These are phyloP conservation scores for Drosophila fungiperda DNA, from an alignment of 2,888 invertebrate genomes.

Conservation along the genomic window DNA sequence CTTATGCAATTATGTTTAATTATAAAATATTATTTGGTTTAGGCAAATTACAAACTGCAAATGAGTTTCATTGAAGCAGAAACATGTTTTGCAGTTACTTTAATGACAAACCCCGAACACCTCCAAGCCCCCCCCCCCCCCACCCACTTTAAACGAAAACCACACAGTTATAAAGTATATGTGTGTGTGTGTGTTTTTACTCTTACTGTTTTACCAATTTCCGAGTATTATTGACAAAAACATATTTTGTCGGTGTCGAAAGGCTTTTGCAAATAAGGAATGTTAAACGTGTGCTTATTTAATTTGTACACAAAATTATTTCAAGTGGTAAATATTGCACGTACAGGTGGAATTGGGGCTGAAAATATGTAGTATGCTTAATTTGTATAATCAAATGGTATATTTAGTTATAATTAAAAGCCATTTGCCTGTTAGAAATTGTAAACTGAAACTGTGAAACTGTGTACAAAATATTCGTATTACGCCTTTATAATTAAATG, in stretches of 20 bases:
- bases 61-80: conserved; percentile 41
- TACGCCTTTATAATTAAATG: not conserved
- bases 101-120: conserved; percentile 20
- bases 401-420: not conserved
- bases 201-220: not conserved
- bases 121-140: not conserved
- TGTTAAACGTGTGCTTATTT: conserved; percentile 7
- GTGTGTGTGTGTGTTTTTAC: not conserved
- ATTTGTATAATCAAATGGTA: not conserved
- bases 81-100: conserved; percentile 59
- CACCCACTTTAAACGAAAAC: conserved; percentile 21
- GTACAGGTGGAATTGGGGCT: not conserved
- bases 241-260: conserved; percentile 21
- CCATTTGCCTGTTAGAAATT: not conserved
- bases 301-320: conserved; percentile 2
- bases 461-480: not conserved
- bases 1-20: conserved; percentile 74
- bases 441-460: not conserved
- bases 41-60: conserved; percentile 67
- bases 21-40: conserved; percentile 70
- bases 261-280: conserved; percentile 15
- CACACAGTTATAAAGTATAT: conserved; percentile 30
- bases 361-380: not conserved
- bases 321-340: not conserved
- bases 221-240: conserved; percentile 14